phyloP scores from a whole-genome alignment of 2,113 vertebrate species.

The Oplegnathus fasciatus region DNA sequence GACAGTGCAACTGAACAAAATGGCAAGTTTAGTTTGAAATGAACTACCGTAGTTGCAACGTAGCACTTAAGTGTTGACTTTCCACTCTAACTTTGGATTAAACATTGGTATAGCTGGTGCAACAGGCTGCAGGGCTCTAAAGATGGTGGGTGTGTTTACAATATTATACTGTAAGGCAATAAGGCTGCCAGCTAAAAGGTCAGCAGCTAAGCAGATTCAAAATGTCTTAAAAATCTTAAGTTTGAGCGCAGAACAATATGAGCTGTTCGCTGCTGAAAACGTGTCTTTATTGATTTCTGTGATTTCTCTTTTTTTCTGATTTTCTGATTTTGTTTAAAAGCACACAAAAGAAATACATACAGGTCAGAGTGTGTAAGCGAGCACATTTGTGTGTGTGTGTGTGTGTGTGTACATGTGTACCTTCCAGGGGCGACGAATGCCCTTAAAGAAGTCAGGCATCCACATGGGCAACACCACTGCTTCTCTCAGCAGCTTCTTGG shows the following conservation, averaged over 20 bases:
- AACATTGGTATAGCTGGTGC: background rate
- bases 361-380: background rate
- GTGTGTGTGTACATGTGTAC: conserved; percentile 73
- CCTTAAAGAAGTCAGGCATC: conserved; percentile 99
- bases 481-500: conserved; percentile 93
- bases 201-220: background rate
- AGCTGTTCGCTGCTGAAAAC: too few relatives aligned
- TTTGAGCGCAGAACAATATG: too few relatives aligned
- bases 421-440: conserved; percentile 98
- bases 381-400: background rate
- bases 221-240: too few relatives aligned
- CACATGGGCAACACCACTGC: conserved; percentile 99
- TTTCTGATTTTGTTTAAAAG: too few relatives aligned
- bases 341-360: background rate
- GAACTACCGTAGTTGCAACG: background rate
- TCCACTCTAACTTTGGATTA: background rate
- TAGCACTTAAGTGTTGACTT: background rate
- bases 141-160: background rate
- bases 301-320: too few relatives aligned
- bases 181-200: background rate
- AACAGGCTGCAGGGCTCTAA: background rate
- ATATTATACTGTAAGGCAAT: background rate
- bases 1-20: background rate
- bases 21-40: background rate
- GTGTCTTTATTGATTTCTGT: background rate